Conservation (phyloP, 2,888 invertebrate genomes). For the Blastobasis lacticolella region DNA sequence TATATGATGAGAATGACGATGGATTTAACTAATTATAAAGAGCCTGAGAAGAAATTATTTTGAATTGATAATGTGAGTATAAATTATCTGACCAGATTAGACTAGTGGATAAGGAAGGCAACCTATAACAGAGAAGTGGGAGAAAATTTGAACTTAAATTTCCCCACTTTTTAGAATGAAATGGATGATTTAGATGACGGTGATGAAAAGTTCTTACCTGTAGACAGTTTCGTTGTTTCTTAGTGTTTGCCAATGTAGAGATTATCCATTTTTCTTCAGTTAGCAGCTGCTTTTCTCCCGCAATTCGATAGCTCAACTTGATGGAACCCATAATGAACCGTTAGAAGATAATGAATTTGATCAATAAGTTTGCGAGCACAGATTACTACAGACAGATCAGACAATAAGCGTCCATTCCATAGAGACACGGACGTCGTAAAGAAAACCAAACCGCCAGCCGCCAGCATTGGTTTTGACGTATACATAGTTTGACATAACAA, state of each 20-base stretch:
- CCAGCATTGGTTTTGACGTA: too few species aligned
- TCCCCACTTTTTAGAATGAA: too few species aligned
- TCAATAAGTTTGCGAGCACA: too few species aligned
- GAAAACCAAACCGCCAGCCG: too few species aligned
- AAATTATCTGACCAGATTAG: not conserved
- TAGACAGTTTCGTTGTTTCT: slow-evolving; percentile 32
- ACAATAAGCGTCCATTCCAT: too few species aligned
- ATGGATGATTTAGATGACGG: not conserved
- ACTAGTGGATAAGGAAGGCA: not conserved
- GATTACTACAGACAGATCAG: too few species aligned
- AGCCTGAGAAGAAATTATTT: not conserved
- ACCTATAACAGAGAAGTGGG: not conserved
- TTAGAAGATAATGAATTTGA: too few species aligned
- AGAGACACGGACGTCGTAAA: too few species aligned
- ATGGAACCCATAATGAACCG: too few species aligned
- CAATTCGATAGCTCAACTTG: slow-evolving; percentile 29
- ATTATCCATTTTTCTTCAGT: slow-evolving; percentile 54
- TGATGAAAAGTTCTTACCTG: slow-evolving; percentile 28
- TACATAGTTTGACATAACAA: too few species aligned
- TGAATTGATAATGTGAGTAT: not conserved
- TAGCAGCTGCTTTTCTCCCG: slow-evolving; percentile 46
- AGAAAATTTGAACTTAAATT: not conserved
- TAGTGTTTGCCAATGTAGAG: slow-evolving; percentile 24
- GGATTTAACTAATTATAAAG: not conserved
- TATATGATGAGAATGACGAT: too few species aligned